Evolutionary conservation across 2,888 invertebrate species (phyloP), one percentile per base, ranked within the genome.

Genomic region (Argyra leucocephala): DNA sequence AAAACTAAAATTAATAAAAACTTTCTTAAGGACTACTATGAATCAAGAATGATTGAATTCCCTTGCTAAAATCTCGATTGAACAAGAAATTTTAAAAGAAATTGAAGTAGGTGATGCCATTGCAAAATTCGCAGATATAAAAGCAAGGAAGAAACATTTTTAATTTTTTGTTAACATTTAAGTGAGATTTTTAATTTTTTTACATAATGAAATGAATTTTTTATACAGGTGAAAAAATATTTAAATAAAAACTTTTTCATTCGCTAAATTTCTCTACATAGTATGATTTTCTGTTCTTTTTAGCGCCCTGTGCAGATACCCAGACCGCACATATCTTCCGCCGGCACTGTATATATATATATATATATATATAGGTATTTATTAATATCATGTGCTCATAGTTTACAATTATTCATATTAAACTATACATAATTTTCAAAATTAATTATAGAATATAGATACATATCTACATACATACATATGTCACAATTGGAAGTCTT

Each of bases 101-200:
- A 59, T 59, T 59, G 18, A 59, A 59, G 59, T 23, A 59, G 23
- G 15, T 59, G 23, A 23, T 59, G 23, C 23, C 59, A 59, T 59
- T 59, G 10, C 59, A 59, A 59, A 59, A 59, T 59, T 59, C 23
- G 23, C 59, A 6, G 12, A 59, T 59, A 59, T 59, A 59, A 59
- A 59, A 59, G 59, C 22, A 23, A 15, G 23, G 59, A 59, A 59
- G 23, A 59, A 23, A 59, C 59, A 59, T 59, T 59, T 59, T 59
- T 59, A 59, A 59, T 59, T 59, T 57, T 57, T 31, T 57, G 57
- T 57, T 59, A 59, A 59, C 59, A 59, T 59, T 59, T 31, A 59
- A 59, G 23, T 59, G 23, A 59, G 59, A 59, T 23, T 59, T 59
- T 59, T 23, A 59, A 59, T 59, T 60, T 60, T 60, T 60, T 60